These are phyloP conservation scores for Pelochelys cantorii DNA, from an alignment of 2,797 vertebrate species.

Conservation along the genomic window DNA sequence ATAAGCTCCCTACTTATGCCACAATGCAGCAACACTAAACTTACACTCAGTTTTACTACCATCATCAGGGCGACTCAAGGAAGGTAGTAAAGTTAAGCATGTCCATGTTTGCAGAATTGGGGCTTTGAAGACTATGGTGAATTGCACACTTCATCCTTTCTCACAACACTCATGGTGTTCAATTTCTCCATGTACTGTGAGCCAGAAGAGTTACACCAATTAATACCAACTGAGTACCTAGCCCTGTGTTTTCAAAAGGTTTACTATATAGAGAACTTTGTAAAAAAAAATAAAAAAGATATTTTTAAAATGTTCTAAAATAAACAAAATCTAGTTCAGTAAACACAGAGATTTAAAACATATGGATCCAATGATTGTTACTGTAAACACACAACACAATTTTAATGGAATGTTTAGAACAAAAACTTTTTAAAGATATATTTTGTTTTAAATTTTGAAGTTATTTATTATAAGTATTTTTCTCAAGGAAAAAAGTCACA, in stretches of 20 bases:
- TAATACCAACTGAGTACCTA: conserved; percentile 51
- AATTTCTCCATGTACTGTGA: conserved; percentile 24
- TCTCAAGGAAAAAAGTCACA: conserved; percentile 65
- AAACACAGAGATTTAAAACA: conserved; percentile 79
- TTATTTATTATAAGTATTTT: conserved; percentile 77
- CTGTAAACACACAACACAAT: conserved; percentile 61
- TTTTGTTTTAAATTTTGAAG: conserved; percentile 76
- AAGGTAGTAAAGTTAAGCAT: conserved; percentile 73
- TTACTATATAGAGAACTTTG: conserved; percentile 40
- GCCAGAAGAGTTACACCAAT: conserved; percentile 26
- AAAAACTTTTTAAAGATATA: conserved; percentile 69
- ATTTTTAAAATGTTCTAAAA: conserved; percentile 59
- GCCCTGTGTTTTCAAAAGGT: conserved; percentile 31
- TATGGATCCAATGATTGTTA: conserved; percentile 75
- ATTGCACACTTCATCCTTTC: conserved; percentile 31
- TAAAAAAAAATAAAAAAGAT: conserved; percentile 65
- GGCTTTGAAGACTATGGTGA: conserved; percentile 55
- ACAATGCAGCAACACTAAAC: not conserved
- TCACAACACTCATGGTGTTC: conserved; percentile 24
- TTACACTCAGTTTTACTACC: not conserved
- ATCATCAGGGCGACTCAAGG: not conserved
- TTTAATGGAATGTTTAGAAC: conserved; percentile 67
- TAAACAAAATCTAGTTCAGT: conserved; percentile 71
- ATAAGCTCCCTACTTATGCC: not conserved
- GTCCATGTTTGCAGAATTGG: conserved; percentile 70